A percentile compares a stretch with the other conserved stretches of the same genome.
Evolutionary conservation across 2,888 invertebrate genomes (phyloP).

Genomic region (Liodrosophila aerea): DNA sequence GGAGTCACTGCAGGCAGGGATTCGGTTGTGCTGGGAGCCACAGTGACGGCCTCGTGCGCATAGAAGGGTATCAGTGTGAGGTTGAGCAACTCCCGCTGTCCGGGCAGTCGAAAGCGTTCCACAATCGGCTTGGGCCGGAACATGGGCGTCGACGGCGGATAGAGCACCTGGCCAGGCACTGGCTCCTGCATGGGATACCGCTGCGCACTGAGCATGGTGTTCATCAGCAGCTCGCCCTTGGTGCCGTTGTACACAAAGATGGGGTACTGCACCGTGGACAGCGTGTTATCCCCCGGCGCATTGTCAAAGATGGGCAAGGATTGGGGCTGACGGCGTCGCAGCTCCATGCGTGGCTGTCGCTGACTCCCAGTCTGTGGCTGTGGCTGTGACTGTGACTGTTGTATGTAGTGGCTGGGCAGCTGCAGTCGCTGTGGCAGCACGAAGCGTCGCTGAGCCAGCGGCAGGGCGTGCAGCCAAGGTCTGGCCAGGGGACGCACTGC

Average conservation of each 20-base stretch:
- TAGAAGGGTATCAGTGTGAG: slow-evolving; percentile 80
- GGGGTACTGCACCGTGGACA: slow-evolving; percentile 46
- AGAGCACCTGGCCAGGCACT: slow-evolving; percentile 79
- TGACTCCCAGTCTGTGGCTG: background rate
- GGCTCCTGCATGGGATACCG: slow-evolving; percentile 81
- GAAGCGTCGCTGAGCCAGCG: slow-evolving; percentile 10
- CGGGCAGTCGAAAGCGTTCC: slow-evolving; percentile 63
- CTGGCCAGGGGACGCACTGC: background rate
- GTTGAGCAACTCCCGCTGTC: slow-evolving; percentile 51
- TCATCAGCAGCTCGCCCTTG: slow-evolving; percentile 76
- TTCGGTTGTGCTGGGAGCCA: background rate
- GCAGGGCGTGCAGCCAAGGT: background rate
- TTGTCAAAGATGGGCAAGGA: slow-evolving; percentile 70
- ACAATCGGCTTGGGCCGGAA: slow-evolving; percentile 77
- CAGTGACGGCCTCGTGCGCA: slow-evolving; percentile 77
- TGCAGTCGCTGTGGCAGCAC: slow-evolving; percentile 41
- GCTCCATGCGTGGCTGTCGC: slow-evolving; percentile 12
- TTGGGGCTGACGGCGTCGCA: slow-evolving; percentile 35
- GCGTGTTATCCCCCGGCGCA: slow-evolving; percentile 59
- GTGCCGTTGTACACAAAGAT: slow-evolving; percentile 77
- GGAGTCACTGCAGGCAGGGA: background rate
- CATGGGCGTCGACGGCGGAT: slow-evolving; percentile 78
- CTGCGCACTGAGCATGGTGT: slow-evolving; percentile 76
- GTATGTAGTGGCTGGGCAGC: slow-evolving; percentile 69
- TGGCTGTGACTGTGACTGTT: background rate